Base-by-base conservation (phyloP, 2,797 vertebrate species). In the Psittacula derbiana region DNA sequence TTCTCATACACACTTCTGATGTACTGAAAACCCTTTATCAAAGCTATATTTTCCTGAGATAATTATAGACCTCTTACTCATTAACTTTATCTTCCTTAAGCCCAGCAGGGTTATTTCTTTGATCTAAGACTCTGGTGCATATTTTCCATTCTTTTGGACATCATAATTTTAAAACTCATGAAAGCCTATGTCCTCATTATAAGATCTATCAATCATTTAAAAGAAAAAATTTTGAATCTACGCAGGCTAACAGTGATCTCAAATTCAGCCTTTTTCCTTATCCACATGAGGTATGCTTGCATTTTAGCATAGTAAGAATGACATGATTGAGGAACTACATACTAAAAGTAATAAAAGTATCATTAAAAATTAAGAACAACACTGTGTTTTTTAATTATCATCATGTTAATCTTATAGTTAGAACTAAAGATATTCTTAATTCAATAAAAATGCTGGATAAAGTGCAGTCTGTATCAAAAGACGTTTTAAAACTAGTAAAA, bases 41-140 rank as follows among this genome's bases (percentile, higher is more conserved):
- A 90, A 96, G 81, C 43, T 69, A 2, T 83, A 57, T 93, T 93
- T 94, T 86, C n/a, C 46, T 58, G 46, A 91, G 81, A 90, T 72
- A 91, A 94, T 95, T 94, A 91, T n/a, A 84, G 73, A 44, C 36
- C 21, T 90, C 53, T 86, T 93, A 81, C n/a, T 93, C 82, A 90
- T 94, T 91, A 95, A 80, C 55, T 78, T 65, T 81, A 79, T 52
- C 40, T 64, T 95, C 5, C 76, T 79, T 81, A 88, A 80, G 43
- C 80, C 31, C 81, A 86, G 83, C 49, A 93, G 83, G 40, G 58
- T 76, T 92, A 84, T 66, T 90, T 93, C 76, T 95, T 95, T 95
- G 73, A 82, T 96, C 73, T 84, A 23, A 70, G 33, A 62, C 73
- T 93, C 88, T 57, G n/a, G 53, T 75, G 40, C 20, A 13, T 67